Evolutionary conservation across 2,797 vertebrate species (phyloP).

Genomic region (Leptoclinus maculatus): DNA sequence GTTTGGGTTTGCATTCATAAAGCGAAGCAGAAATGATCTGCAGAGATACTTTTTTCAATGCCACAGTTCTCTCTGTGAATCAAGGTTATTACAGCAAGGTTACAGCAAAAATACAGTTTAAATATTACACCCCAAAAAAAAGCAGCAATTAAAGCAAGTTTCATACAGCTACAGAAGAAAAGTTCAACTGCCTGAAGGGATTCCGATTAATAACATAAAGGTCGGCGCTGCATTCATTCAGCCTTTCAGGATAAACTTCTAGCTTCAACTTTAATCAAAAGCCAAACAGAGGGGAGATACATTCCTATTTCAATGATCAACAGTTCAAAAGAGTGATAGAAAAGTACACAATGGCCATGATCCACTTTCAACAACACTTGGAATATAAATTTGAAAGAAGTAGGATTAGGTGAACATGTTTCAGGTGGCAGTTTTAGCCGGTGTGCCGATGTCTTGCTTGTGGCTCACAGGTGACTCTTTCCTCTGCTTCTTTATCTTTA

Average conservation of each 20-base stretch:
- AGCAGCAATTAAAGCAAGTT: slow-evolving; percentile 7
- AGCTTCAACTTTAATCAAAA: slow-evolving; percentile 20
- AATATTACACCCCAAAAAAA: neutral
- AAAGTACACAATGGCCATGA: neutral
- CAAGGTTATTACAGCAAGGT: slow-evolving; percentile 8
- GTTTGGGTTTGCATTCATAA: slow-evolving; percentile 37
- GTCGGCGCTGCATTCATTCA: slow-evolving; percentile 8
- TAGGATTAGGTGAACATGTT: neutral
- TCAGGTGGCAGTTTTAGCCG: neutral
- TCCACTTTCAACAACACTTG: neutral
- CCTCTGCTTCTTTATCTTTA: neutral
- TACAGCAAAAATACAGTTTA: neutral
- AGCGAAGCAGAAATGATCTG: neutral
- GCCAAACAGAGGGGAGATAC: neutral
- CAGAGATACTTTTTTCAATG: neutral
- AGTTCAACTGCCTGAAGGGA: neutral
- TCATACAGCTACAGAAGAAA: slow-evolving; percentile 22
- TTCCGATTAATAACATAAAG: slow-evolving; percentile 12
- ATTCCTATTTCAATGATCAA: slow-evolving; percentile 8
- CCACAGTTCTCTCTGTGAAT: neutral
- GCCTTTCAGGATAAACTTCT: slow-evolving; percentile 1
- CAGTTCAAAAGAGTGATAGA: neutral
- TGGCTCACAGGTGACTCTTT: neutral
- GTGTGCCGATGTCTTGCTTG: neutral
- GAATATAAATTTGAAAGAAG: neutral